phyloP scores from a whole-genome alignment of 2,113 vertebrate species.

The Chaetodon auriga region DNA sequence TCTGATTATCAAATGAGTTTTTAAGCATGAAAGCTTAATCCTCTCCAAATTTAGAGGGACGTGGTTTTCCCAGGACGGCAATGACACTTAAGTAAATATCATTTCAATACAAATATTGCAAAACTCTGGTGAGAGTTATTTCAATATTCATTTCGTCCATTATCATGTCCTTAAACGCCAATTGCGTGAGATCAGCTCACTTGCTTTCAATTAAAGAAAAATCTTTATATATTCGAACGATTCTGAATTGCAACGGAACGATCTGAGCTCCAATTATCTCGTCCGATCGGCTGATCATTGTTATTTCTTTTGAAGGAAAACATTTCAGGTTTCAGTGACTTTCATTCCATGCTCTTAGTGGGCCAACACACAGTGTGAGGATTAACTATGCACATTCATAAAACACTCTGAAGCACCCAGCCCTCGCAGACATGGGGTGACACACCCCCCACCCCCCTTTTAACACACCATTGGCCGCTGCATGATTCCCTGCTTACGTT shows the following conservation, averaged over 20 bases:
- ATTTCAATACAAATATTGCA: background rate
- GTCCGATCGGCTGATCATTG: background rate
- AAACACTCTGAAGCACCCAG: constrained; percentile 8
- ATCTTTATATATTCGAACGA: background rate
- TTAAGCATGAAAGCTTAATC: background rate
- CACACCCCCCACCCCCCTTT: constrained; percentile 28
- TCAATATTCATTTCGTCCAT: background rate
- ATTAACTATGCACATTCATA: constrained; percentile 26
- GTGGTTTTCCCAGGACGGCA: background rate
- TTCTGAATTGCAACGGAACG: background rate
- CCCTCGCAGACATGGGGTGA: constrained; percentile 20
- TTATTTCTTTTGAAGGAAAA: constrained; percentile 34
- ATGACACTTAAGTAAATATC: too few relatives aligned
- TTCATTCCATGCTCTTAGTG: constrained; percentile 39
- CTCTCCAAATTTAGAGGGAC: background rate
- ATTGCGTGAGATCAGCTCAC: background rate
- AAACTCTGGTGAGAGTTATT: background rate
- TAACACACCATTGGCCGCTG: constrained; percentile 42
- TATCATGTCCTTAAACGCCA: background rate
- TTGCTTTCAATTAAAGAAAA: background rate
- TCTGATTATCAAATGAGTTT: background rate
- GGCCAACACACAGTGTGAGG: constrained; percentile 28
- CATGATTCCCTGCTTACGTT: constrained; percentile 51
- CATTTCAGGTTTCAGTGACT: constrained; percentile 50
- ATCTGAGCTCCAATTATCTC: background rate